Conservation (phyloP, 2,113 vertebrate species). For the Phainopepla nitens region DNA sequence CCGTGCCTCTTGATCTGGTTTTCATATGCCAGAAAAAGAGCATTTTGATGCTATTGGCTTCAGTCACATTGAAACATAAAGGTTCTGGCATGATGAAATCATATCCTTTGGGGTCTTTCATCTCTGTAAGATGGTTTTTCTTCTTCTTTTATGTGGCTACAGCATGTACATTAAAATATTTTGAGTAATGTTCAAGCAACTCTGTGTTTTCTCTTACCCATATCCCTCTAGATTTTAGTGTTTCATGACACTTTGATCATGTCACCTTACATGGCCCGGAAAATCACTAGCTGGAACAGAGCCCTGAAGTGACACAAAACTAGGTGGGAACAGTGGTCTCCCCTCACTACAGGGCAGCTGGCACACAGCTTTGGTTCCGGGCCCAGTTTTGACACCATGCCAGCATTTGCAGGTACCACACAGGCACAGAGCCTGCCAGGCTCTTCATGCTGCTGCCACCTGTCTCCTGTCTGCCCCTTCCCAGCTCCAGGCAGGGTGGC, state of each 20-base stretch:
- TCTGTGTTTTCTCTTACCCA: neutral
- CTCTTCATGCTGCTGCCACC: neutral
- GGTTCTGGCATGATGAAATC: neutral
- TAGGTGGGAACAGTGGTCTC: neutral
- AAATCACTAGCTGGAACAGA: neutral
- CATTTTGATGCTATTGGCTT: neutral
- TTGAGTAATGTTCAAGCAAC: neutral
- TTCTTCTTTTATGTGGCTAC: neutral
- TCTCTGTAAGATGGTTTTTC: neutral
- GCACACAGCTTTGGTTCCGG: accelerated
- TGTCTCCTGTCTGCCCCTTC: neutral
- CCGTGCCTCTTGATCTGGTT: neutral
- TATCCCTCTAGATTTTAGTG: neutral
- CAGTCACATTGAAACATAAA: neutral
- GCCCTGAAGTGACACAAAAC: neutral
- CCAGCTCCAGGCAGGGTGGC: neutral
- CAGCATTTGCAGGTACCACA: neutral
- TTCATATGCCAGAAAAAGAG: neutral
- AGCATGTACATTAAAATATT: slow-evolving; percentile 28
- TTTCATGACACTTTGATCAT: neutral
- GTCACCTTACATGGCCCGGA: accelerated
- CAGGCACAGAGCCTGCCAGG: neutral
- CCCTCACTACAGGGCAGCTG: neutral
- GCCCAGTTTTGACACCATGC: neutral
- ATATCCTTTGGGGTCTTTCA: neutral